Evolutionary conservation across 2,113 vertebrate species (phyloP).

Genomic region (Zootoca vivipara): DNA sequence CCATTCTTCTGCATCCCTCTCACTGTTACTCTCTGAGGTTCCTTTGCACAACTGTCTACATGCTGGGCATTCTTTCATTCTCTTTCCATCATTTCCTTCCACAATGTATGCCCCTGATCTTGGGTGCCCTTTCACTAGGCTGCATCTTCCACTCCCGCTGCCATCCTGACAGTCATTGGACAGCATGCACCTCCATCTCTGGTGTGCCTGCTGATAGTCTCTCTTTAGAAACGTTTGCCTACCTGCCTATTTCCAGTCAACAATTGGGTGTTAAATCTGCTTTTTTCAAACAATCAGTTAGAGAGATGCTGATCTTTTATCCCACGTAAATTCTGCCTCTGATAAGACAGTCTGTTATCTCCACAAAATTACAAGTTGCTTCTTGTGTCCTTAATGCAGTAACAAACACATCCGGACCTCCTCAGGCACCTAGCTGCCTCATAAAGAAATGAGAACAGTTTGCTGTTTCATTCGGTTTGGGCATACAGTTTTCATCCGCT

Average conservation of each 20-base stretch:
- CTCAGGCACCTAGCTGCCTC: not conserved
- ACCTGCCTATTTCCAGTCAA: not conserved
- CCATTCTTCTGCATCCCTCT: not conserved
- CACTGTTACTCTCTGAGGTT: not conserved
- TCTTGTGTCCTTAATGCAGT: not conserved
- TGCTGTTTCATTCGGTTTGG: not conserved
- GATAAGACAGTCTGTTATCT: not conserved
- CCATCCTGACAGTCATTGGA: not conserved
- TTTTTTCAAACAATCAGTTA: not conserved
- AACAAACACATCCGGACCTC: not conserved
- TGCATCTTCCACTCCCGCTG: not conserved
- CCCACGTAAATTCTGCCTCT: not conserved
- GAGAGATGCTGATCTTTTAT: not conserved
- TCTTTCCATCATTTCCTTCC: too few species aligned
- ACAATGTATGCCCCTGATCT: not conserved
- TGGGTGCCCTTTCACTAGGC: not conserved
- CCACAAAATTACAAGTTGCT: not conserved
- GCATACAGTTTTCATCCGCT: not conserved
- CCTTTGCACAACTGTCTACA: not conserved
- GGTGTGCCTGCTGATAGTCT: not conserved
- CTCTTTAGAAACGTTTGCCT: not conserved
- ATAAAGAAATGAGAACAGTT: not conserved
- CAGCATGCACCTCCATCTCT: not conserved
- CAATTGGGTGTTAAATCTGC: not conserved
- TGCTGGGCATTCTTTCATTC: not conserved